Evolutionary conservation across 1,140 invertebrate genomes (phyloP), one percentile per base, ranked within the genome.

Genomic region (Manduca sexta): DNA sequence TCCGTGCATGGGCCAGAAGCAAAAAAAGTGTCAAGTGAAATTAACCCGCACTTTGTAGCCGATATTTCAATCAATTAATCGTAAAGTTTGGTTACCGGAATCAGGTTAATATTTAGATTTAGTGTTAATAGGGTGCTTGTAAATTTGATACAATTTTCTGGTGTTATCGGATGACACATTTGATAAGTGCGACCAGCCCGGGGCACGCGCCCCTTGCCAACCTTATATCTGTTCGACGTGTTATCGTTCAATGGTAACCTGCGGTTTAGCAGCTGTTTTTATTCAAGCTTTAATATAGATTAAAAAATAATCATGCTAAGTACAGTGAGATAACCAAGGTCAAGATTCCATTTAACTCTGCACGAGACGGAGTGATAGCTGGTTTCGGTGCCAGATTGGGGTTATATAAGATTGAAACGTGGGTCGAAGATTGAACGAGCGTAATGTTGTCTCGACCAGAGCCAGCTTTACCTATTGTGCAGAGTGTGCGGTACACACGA

Each of bases 91-190:
- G 80, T 77, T 78, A 76, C 66, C 63, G 67, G 65, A 84, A 77
- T 75, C 72, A 73, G 80, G 80, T 84, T 84, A 84, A 84, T 82
- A 78, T 82, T 82, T 84, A 84, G 80, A 84, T 84, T 84, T 84
- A 84, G 76, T 84, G 81, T 76, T 84, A 84, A 84, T 84, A 84
- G 80, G 73, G 74, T 76, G 69, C 74, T 64, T 75, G 72, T 84
- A 84, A 84, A 84, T 82, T 80, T 67, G 64, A 70, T 64, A 60
- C 70, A 75, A 80, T 82, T 73, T 80, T 75, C 68, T 66, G 71
- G 66, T 69, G 76, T 74, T 82, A 84, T 84, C 80, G 71, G 74
- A 72, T 80, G 76, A 71, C 69, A 82, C 71, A 84, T 84, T 84
- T 82, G 78, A 76, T 78, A 81, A 75, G 72, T 44, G 50, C 48